Conservation (phyloP, 2,888 invertebrate species). For the Ametastegia equiseti region DNA sequence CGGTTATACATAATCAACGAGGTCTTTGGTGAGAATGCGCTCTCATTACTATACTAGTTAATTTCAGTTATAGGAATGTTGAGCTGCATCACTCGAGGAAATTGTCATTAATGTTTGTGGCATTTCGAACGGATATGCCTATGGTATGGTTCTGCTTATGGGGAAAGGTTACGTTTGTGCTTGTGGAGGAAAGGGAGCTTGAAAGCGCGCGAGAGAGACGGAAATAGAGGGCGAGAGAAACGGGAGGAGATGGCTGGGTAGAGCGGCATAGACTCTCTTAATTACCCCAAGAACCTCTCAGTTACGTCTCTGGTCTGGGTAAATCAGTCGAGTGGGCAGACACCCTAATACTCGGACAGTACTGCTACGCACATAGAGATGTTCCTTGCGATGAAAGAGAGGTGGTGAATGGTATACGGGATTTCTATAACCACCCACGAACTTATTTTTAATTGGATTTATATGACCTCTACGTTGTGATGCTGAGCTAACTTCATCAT, state of each 20-base stretch:
- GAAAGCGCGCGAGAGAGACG: constrained; percentile 13
- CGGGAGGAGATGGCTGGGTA: constrained; percentile 53
- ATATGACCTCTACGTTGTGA: neutral
- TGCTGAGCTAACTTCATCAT: neutral
- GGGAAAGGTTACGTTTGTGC: constrained; percentile 13
- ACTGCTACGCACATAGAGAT: constrained; percentile 6
- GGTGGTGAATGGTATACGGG: neutral
- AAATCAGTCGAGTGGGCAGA: constrained; percentile 42
- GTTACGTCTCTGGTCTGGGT: constrained; percentile 35
- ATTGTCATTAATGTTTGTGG: neutral
- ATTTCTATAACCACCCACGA: neutral
- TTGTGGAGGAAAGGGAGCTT: constrained; percentile 20
- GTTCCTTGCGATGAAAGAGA: neutral
- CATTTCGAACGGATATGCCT: constrained; percentile 8
- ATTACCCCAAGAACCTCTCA: constrained; percentile 42
- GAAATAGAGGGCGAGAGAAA: constrained; percentile 37
- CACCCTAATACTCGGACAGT: neutral
- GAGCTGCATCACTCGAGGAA: constrained; percentile 35
- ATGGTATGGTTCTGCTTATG: constrained; percentile 38
- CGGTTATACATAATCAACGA: constrained; percentile 1
- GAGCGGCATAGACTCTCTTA: constrained; percentile 39
- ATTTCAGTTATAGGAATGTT: neutral
- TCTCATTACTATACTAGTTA: neutral
- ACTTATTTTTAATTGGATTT: constrained; percentile 21
- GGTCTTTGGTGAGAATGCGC: neutral